Percentiles rank a stretch among this genome's conserved stretches.
These are phyloP conservation scores for Omphaloscelis lunosa DNA, from an alignment of 2,888 invertebrate species.

Conservation along the genomic window DNA sequence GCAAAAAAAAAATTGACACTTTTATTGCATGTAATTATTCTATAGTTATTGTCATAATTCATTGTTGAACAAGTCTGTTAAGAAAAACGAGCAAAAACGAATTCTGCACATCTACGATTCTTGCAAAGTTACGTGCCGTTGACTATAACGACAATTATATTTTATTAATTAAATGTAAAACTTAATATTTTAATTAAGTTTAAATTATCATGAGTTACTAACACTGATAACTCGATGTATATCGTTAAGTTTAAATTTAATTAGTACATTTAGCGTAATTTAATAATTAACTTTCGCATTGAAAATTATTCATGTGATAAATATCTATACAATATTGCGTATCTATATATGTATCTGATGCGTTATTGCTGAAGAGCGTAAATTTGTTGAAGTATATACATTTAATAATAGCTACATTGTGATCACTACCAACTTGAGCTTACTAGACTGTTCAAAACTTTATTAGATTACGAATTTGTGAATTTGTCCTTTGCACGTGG, in stretches of 20 bases:
- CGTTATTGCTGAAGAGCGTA: background rate
- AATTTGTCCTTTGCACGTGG: background rate
- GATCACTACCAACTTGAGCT: background rate
- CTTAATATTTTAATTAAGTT: slow-evolving; percentile 6
- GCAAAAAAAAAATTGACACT: too few species aligned
- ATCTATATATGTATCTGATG: background rate
- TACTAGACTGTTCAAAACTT: background rate
- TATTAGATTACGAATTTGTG: background rate
- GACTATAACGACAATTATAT: background rate
- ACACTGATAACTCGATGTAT: background rate
- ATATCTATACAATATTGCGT: too few species aligned
- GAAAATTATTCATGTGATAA: background rate
- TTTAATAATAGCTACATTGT: background rate
- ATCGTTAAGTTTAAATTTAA: slow-evolving; percentile 15
- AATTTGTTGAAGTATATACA: background rate
- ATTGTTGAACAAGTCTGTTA: too few species aligned
- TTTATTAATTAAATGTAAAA: slow-evolving; percentile 8
- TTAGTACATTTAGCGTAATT: slow-evolving; percentile 24
- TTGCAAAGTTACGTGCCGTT: too few species aligned
- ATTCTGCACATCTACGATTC: too few species aligned
- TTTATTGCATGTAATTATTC: too few species aligned
- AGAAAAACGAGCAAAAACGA: too few species aligned
- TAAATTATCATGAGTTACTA: slow-evolving; percentile 42
- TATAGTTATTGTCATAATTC: too few species aligned
- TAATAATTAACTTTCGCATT: background rate